Conservation (phyloP, 2,888 invertebrate species). For the Dilophus febrilis region DNA sequence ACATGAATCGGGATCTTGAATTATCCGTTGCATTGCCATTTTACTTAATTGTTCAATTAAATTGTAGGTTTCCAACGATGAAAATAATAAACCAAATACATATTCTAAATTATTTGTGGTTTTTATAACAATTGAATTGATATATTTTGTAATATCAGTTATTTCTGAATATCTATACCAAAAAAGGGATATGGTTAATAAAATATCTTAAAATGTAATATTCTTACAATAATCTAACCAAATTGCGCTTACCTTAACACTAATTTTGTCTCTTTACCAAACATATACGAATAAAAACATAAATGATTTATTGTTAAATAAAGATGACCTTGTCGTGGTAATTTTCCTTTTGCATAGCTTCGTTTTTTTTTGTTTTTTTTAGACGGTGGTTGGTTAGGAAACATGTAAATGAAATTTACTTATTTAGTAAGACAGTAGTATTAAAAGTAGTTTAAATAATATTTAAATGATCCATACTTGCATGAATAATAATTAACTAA, state of each 20-base stretch:
- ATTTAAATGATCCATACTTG: conserved; percentile 56
- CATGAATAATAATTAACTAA: conserved; percentile 89
- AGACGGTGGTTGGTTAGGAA: no score
- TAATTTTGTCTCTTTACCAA: conserved; percentile 78
- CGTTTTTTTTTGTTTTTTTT: no score
- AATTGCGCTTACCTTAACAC: conserved; percentile 61
- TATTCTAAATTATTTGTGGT: conserved; percentile 69
- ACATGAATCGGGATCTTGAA: conserved; percentile 69
- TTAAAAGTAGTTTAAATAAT: neutral
- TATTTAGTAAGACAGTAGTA: no score
- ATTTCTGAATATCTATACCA: conserved; percentile 62
- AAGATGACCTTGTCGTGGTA: conserved; percentile 93
- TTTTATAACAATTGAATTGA: conserved; percentile 71
- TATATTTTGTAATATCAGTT: conserved; percentile 58
- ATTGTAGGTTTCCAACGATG: conserved; percentile 73
- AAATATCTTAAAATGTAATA: neutral
- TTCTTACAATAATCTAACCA: neutral
- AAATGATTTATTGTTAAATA: conserved; percentile 93
- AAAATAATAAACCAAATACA: conserved; percentile 82
- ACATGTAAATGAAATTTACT: no score
- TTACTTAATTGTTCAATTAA: conserved; percentile 92
- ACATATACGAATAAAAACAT: conserved; percentile 88
- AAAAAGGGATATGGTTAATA: neutral
- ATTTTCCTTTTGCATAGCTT: conserved; percentile 85
- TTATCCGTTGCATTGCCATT: conserved; percentile 80